Base-by-base conservation (phyloP, 2,797 vertebrate genomes). In the Spheniscus humboldti region DNA sequence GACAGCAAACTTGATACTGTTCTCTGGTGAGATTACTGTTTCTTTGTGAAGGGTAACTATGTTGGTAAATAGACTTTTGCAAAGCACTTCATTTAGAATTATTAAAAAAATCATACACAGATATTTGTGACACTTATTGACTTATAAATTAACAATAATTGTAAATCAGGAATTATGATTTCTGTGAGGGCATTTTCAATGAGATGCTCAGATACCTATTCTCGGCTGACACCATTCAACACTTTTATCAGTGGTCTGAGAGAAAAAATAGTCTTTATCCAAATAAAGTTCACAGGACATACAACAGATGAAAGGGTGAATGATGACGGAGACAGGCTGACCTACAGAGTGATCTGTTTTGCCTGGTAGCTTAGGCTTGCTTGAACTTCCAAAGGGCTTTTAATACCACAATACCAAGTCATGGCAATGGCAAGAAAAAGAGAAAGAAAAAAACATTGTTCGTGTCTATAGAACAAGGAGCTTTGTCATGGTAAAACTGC, bases 401-500 rank as follows among this genome's bases (percentile, higher is more conserved):
- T 78, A 86, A 84, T 73, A 78, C 45, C 55, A 82, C 37, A 74
- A 88, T 69, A 47, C 41, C 30, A 86, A 88, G 24, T 73, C 9
- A 7, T 6, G 35, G n/a, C 45, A 84, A 57, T 2, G 7, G 53
- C 10, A 90, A 48, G 19, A 68, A 90, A 83, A 89, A 77, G 16
- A 85, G 41, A 78, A 85, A 91, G 69, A 37, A 93, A 89, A 89
- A 59, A 2, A 37, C 2, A 1, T 53, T 92, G 55, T 39, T 92
- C 17, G 2, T 33, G 11, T 60, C 66, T 47, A 77, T 4, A 90
- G 79, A 60, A 94, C 75, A 90, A 86, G 48, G 12, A 85, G 48
- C 6, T 95, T 91, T 90, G 68, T 88, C 81, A 93, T 57, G 72
- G 72, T 95, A 91, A 95, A 94, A 90, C 39, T 78, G 37, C 10